Percentiles rank a stretch among this genome's conserved stretches.
Conservation (phyloP, 2,888 invertebrate species). For the Plusia festucae region DNA sequence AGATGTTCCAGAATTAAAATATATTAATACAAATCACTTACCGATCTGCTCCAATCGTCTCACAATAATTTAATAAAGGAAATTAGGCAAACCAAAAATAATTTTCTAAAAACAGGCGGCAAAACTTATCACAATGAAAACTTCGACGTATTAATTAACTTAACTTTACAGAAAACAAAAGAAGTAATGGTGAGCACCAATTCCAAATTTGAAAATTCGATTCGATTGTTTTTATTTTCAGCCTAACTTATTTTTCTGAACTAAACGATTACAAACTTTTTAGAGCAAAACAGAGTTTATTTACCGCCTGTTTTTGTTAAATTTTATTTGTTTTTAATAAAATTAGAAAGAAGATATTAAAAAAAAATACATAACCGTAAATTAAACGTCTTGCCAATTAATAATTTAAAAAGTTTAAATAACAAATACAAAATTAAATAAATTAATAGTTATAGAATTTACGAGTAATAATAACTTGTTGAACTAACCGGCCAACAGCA, state of each 20-base stretch:
- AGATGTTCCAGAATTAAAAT: background rate
- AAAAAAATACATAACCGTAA: background rate
- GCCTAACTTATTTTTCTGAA: background rate
- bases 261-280: background rate
- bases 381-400: background rate
- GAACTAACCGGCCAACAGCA: conserved; percentile 80
- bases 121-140: conserved; percentile 12
- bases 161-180: conserved; percentile 8
- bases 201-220: conserved; percentile 11
- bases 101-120: background rate
- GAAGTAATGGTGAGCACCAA: background rate
- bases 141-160: background rate
- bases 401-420: conserved; percentile 7
- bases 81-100: background rate
- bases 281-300: background rate
- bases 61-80: conserved; percentile 11
- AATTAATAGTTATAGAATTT: conserved; percentile 15
- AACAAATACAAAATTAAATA: background rate
- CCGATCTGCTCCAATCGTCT: conserved; percentile 23
- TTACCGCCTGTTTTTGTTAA: background rate
- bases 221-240: background rate
- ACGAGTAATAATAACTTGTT: conserved; percentile 41
- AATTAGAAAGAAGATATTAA: background rate
- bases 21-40: conserved; percentile 24
- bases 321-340: background rate